These are phyloP conservation scores for Antheraea yamamai DNA, from an alignment of 2,888 invertebrate species.

Conservation along the genomic window DNA sequence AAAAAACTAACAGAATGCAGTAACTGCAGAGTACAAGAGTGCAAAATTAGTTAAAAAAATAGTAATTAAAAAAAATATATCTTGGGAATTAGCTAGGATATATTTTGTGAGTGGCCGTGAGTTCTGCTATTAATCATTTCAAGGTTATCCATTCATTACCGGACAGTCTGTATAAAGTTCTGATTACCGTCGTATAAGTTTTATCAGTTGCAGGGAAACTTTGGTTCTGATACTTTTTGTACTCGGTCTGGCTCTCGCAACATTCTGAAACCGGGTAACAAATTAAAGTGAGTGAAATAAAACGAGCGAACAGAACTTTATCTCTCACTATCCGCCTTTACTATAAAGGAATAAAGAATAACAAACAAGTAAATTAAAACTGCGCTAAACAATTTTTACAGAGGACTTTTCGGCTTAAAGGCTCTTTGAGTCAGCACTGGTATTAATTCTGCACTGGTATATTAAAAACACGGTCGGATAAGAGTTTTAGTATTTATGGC, in stretches of 20 bases:
- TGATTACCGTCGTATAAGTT: not conserved
- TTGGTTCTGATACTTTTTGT: not conserved
- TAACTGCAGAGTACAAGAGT: not conserved
- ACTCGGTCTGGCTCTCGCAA: not conserved
- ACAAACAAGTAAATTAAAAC: constrained; percentile 1
- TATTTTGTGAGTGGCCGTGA: not conserved
- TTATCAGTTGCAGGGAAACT: not conserved
- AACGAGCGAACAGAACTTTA: not conserved
- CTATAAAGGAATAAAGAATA: constrained; percentile 5
- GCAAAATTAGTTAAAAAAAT: not conserved
- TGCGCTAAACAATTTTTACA: constrained; percentile 7
- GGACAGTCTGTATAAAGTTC: not conserved
- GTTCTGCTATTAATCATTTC: not conserved
- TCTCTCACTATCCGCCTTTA: not conserved
- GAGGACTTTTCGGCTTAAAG: not conserved
- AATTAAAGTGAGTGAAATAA: not conserved
- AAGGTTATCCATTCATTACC: not conserved
- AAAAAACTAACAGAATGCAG: not conserved
- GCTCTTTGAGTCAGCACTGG: not conserved
- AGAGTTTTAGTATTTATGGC: not conserved
- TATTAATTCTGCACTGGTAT: not conserved
- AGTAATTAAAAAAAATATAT: not conserved
- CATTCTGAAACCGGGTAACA: not conserved
- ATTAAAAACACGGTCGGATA: not conserved
- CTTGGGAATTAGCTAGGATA: not conserved